Percentiles rank a stretch among this genome's conserved stretches.
These are phyloP conservation scores for Drosophila falleni DNA, from an alignment of 2,888 invertebrate genomes.

Conservation along the genomic window DNA sequence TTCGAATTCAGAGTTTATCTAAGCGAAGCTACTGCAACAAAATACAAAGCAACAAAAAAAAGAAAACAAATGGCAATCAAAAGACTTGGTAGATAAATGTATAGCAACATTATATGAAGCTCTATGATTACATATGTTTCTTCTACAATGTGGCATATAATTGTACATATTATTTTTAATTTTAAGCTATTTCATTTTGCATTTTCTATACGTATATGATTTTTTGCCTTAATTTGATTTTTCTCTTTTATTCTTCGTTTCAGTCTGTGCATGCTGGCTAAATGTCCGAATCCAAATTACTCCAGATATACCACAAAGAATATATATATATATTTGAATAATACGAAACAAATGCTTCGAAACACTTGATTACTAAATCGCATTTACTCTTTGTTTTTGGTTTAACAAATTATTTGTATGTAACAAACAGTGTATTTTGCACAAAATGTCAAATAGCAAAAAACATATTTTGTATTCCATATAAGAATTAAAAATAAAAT, in stretches of 20 bases:
- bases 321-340: conserved; percentile 23
- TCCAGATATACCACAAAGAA: conserved; percentile 40
- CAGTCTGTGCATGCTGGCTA: conserved; percentile 86
- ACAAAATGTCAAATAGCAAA: conserved; percentile 55
- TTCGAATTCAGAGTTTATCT: conserved; percentile 86
- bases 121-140: conserved; percentile 48
- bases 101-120: conserved; percentile 55
- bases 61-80: conserved; percentile 80
- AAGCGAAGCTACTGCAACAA: conserved; percentile 52
- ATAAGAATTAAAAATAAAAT: conserved; percentile 47
- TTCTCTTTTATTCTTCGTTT: conserved; percentile 83
- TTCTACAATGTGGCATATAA: conserved; percentile 34
- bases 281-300: conserved; percentile 64
- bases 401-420: conserved; percentile 48
- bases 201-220: conserved; percentile 41
- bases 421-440: conserved; percentile 60
- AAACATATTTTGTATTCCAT: conserved; percentile 73
- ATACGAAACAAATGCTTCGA: conserved; percentile 49
- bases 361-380: conserved; percentile 46
- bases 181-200: conserved; percentile 35
- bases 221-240: conserved; percentile 69
- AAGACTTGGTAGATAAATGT: conserved; percentile 81
- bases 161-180: conserved; percentile 42
- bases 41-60: conserved; percentile 14
- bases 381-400: conserved; percentile 63